A percentile compares a stretch with the other conserved stretches of the same genome.
phyloP scores from a whole-genome alignment of 2,113 vertebrate species.

The Petrocephalus zakoni region DNA sequence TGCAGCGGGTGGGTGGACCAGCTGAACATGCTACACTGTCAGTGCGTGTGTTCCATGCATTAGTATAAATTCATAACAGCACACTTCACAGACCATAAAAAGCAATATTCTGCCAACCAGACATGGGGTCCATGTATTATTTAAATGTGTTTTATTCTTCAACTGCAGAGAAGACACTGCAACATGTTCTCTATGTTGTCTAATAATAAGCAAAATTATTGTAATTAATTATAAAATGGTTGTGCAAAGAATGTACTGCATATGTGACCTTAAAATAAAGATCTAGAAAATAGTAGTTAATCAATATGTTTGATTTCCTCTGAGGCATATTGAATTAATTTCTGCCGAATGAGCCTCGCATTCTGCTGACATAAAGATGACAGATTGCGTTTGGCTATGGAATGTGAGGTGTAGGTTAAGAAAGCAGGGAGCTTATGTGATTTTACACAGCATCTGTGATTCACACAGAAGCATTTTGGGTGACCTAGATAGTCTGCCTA shows the following conservation, averaged over 20 bases:
- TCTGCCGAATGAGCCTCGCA: background rate
- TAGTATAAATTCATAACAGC: background rate
- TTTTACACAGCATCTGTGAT: background rate
- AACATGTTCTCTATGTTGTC: background rate
- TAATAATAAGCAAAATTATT: background rate
- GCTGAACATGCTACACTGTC: background rate
- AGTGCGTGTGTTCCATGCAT: background rate
- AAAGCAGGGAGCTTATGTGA: background rate
- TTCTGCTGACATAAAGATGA: background rate
- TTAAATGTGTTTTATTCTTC: background rate
- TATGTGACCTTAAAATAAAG: background rate
- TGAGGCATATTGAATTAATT: background rate
- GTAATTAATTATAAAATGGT: background rate
- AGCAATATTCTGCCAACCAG: background rate
- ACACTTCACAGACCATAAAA: background rate
- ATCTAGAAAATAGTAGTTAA: background rate
- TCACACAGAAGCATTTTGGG: background rate
- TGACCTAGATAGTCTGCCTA: constrained; percentile 12
- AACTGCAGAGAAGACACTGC: background rate
- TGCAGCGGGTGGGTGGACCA: background rate
- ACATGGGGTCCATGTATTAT: background rate
- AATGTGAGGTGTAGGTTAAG: background rate
- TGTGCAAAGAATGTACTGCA: background rate
- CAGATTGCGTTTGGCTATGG: background rate
- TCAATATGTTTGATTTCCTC: background rate